Conservation (phyloP, 2,113 vertebrate genomes). For the Prionailurus bengalensis region DNA sequence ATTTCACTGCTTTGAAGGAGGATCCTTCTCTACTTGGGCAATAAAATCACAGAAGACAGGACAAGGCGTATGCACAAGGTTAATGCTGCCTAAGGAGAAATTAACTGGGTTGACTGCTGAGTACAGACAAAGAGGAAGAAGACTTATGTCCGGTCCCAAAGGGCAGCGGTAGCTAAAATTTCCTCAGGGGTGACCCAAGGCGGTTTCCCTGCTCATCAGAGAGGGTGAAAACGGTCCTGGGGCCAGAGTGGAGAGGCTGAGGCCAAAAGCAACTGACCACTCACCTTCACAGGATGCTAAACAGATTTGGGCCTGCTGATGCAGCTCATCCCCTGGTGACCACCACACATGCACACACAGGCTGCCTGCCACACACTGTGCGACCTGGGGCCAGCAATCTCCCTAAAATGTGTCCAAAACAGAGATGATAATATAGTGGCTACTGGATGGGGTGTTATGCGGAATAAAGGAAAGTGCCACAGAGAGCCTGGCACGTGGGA, state of each 20-base stretch:
- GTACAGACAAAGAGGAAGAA: background rate
- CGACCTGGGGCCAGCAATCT: background rate
- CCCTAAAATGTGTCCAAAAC: background rate
- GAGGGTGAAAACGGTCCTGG: background rate
- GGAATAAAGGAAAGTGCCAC: background rate
- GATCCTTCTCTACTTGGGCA: background rate
- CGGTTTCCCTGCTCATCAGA: background rate
- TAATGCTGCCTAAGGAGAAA: background rate
- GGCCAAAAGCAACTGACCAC: no score
- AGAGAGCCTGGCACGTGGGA: background rate
- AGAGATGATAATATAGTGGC: background rate
- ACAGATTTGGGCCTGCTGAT: no score
- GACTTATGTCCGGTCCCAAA: background rate
- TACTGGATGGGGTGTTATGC: no score
- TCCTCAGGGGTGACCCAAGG: background rate
- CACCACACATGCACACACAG: background rate
- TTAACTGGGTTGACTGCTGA: background rate
- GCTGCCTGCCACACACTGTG: background rate
- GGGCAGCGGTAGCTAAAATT: background rate
- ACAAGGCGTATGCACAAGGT: background rate
- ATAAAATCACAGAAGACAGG: background rate
- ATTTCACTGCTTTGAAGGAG: background rate
- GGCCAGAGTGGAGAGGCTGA: background rate
- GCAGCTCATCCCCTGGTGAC: background rate
- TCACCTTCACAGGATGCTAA: fast-evolving